Conservation (phyloP, 64 coral and sea anemone species). For the Platygyra sinensis region DNA sequence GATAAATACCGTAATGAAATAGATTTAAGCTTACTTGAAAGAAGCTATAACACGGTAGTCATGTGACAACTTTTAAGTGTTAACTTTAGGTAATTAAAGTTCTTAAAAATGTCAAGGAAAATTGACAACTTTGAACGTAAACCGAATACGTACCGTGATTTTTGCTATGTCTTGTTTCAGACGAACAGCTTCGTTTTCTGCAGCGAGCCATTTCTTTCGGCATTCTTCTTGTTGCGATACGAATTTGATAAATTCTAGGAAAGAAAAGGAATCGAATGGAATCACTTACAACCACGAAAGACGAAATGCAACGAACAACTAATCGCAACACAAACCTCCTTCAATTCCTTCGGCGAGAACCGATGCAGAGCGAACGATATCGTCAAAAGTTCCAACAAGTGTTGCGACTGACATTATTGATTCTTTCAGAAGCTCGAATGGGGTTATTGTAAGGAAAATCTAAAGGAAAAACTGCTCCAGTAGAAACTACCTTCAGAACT, state of each 20-base stretch:
- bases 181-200: conserved; percentile 62
- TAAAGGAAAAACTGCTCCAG: not conserved
- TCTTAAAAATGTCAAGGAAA: no score
- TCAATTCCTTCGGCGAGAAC: conserved; percentile 92
- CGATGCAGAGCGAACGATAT: conserved; percentile 82
- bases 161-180: conserved; percentile 83
- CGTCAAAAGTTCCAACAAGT: conserved; percentile 88
- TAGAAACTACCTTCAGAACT: conserved; percentile 15
- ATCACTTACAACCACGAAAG: not conserved
- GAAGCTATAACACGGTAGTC: no score
- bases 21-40: no score
- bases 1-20: not conserved
- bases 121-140: not conserved
- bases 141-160: conserved; percentile 62
- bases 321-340: conserved; percentile 68
- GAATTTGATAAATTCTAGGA: conserved; percentile 87
- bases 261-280: not conserved
- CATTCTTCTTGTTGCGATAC: conserved; percentile 92
- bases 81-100: no score
- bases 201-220: conserved; percentile 85
- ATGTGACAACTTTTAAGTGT: no score
- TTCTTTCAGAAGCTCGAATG: conserved; percentile 19
- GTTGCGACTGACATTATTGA: conserved; percentile 69
- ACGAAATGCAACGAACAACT: not conserved
- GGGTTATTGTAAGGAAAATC: not conserved